phyloP scores from a whole-genome alignment of 2,113 vertebrate genomes.

The Garra rufa region DNA sequence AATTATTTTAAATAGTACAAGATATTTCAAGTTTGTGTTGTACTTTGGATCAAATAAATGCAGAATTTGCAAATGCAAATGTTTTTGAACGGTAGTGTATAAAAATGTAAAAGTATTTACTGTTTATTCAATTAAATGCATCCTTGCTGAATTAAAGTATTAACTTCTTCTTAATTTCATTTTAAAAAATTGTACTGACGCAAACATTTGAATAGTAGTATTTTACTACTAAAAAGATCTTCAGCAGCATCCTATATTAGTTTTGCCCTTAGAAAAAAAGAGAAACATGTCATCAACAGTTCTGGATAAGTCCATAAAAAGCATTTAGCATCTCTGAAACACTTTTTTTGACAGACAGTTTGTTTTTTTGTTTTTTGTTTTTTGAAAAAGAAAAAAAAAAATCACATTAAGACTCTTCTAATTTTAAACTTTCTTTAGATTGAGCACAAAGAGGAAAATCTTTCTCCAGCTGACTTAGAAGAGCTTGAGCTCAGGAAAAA shows the following conservation, averaged over 20 bases:
- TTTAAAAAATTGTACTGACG: background rate
- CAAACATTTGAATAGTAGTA: background rate
- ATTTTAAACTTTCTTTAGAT: conserved; percentile 16
- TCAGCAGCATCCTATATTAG: background rate
- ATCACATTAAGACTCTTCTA: background rate
- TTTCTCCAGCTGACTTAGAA: conserved; percentile 68
- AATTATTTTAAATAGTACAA: no score
- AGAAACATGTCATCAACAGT: background rate
- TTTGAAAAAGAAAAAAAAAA: no score
- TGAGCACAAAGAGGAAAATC: conserved; percentile 54
- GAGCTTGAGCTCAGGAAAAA: conserved; percentile 83
- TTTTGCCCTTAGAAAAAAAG: background rate
- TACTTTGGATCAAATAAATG: no score
- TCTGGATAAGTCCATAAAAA: background rate
- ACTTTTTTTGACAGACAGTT: background rate
- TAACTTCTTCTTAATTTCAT: background rate
- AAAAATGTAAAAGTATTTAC: background rate
- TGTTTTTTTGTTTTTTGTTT: no score
- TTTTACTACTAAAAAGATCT: background rate
- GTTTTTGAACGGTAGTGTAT: no score
- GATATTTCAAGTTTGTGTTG: no score
- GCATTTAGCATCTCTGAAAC: background rate
- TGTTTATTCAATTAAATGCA: background rate
- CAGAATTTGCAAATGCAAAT: no score
- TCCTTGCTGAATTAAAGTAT: background rate